These are phyloP conservation scores for Leptinotarsa tumamoca DNA, from an alignment of 2,888 invertebrate species.

Conservation along the genomic window DNA sequence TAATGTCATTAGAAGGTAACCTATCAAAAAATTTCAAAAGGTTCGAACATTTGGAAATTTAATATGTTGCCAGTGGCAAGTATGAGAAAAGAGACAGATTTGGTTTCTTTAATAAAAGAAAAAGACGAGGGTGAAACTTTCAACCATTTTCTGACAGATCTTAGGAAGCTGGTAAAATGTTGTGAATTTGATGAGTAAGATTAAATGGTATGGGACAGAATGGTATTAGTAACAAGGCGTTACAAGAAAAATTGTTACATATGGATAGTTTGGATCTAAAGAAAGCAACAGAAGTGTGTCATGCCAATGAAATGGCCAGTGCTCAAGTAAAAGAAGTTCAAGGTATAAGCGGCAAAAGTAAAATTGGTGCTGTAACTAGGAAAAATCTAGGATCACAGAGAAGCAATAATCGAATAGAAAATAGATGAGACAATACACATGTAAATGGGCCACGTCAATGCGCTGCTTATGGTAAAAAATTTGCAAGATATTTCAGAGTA, in stretches of 20 bases:
- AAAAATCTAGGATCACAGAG: neutral
- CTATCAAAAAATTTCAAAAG: too few relatives aligned
- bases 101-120: neutral
- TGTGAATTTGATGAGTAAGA: neutral
- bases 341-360: neutral
- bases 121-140: conserved; percentile 9
- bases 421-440: neutral
- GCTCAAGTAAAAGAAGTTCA: neutral
- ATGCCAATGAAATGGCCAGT: neutral
- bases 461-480: neutral
- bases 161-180: conserved; percentile 1
- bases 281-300: neutral
- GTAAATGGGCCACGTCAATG: neutral
- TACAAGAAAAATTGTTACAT: conserved; percentile 3
- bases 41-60: too few relatives aligned
- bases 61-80: too few relatives aligned
- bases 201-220: neutral
- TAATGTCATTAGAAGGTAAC: too few relatives aligned
- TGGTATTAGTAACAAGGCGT: neutral
- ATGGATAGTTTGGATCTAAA: neutral
- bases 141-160: conserved; percentile 11
- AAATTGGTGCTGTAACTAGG: neutral
- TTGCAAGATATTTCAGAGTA: neutral
- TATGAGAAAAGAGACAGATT: too few relatives aligned
- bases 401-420: neutral